These are phyloP conservation scores for Aspidiotus destructor DNA, from an alignment of 2,888 invertebrate genomes.

Conservation along the genomic window DNA sequence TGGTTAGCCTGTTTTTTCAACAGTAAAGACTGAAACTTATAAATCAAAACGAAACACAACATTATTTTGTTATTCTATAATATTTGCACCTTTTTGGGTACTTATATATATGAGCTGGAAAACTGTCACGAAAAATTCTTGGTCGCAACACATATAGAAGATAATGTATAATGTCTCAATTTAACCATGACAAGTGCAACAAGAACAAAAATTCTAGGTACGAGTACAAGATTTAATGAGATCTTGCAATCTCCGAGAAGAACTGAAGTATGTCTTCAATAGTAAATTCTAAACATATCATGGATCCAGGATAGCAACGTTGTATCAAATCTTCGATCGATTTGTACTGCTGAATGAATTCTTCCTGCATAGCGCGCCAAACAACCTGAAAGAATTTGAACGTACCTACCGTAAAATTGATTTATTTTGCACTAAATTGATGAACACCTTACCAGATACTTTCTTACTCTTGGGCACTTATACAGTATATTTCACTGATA, in stretches of 20 bases:
- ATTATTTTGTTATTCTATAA: too few species aligned
- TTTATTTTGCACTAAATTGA: constrained; percentile 2
- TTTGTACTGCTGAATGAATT: constrained; percentile 94
- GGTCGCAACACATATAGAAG: too few species aligned
- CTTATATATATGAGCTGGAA: too few species aligned
- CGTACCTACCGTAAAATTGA: constrained; percentile 32
- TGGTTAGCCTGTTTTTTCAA: too few species aligned
- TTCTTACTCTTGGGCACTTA: neutral
- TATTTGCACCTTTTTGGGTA: too few species aligned
- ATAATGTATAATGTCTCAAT: too few species aligned
- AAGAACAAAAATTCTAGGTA: neutral
- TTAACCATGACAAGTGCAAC: too few species aligned
- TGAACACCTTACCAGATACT: constrained; percentile 31
- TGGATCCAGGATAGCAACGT: constrained; percentile 91
- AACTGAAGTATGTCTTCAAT: constrained; percentile 91
- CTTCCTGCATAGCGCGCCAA: constrained; percentile 99
- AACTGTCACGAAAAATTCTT: too few species aligned
- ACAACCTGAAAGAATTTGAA: constrained; percentile 59
- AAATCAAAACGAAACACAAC: too few species aligned
- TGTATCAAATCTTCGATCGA: constrained; percentile 85
- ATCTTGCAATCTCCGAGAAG: constrained; percentile 96
- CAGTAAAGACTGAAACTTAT: too few species aligned
- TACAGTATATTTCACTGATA: neutral
- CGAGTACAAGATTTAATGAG: constrained; percentile 54
- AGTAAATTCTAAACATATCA: constrained; percentile 85